Evolutionary conservation across 2,888 invertebrate genomes (phyloP).

Genomic region (Myopa tessellatipennis): DNA sequence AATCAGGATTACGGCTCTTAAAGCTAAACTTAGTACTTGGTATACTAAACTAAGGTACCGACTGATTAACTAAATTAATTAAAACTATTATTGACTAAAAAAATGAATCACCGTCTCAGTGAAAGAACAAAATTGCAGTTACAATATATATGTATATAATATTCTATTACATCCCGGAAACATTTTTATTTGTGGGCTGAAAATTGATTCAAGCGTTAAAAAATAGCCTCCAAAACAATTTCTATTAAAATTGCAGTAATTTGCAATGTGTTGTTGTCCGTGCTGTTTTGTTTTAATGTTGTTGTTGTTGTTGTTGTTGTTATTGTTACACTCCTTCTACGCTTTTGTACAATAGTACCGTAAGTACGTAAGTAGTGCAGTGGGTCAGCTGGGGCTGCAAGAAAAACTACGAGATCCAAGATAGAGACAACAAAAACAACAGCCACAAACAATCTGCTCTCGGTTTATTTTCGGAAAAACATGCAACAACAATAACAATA

Average conservation of each 20-base stretch:
- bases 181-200: not conserved
- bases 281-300: not conserved
- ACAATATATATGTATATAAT: not conserved
- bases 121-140: no score
- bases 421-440: conserved; percentile 18
- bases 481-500: conserved; percentile 41
- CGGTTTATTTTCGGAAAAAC: conserved; percentile 7
- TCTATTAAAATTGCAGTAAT: conserved; percentile 17
- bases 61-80: no score
- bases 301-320: not conserved
- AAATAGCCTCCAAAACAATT: not conserved
- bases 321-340: not conserved
- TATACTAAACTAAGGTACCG: no score
- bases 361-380: conserved; percentile 7
- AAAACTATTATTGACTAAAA: no score
- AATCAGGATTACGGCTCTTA: no score
- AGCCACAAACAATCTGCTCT: conserved; percentile 14
- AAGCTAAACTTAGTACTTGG: no score
- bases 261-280: conserved; percentile 13
- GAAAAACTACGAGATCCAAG: not conserved
- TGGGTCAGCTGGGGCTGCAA: conserved; percentile 23
- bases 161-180: conserved; percentile 28
- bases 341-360: not conserved
- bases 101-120: no score
- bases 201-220: not conserved